Evolutionary conservation across 1,140 invertebrate genomes (phyloP).

Genomic region (Lutraria rhynchaena): DNA sequence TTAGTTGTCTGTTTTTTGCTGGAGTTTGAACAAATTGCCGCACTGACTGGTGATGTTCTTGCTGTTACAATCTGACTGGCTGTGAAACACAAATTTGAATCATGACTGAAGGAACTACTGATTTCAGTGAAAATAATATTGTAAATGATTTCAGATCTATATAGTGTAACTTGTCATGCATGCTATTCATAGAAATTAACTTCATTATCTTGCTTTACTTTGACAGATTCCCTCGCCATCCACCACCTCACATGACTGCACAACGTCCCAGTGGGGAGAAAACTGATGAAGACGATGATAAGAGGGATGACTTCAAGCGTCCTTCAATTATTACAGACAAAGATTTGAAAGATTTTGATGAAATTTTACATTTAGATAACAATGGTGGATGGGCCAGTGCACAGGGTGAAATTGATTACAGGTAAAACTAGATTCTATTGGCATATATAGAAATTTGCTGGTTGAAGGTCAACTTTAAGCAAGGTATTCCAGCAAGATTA

Average conservation of each 20-base stretch:
- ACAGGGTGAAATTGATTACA: conserved; percentile 96
- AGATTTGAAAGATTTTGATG: conserved; percentile 94
- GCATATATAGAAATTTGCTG: too few species aligned
- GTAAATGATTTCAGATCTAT: conserved; percentile 11
- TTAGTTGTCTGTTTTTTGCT: too few species aligned
- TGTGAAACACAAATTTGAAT: too few species aligned
- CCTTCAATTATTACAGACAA: conserved; percentile 95
- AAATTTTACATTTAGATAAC: conserved; percentile 90
- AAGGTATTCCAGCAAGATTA: too few species aligned
- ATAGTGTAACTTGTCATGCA: not conserved
- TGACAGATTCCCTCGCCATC: conserved; percentile 63
- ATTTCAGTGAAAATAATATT: not conserved
- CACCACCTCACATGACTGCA: conserved; percentile 70
- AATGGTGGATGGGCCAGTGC: conserved; percentile 92
- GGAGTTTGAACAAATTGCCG: too few species aligned
- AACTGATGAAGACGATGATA: conserved; percentile 59
- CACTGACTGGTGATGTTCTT: too few species aligned
- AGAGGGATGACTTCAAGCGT: conserved; percentile 81
- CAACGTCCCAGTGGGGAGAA: conserved; percentile 60
- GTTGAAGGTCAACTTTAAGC: too few species aligned
- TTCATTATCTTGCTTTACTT: too few species aligned
- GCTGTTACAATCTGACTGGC: too few species aligned
- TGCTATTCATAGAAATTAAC: not conserved
- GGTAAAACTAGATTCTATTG: too few species aligned
- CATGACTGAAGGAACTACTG: too few species aligned